A percentile compares a stretch with the other conserved stretches of the same genome.
Evolutionary conservation across 2,888 invertebrate species (phyloP).

Genomic region (Morpho deidamia): DNA sequence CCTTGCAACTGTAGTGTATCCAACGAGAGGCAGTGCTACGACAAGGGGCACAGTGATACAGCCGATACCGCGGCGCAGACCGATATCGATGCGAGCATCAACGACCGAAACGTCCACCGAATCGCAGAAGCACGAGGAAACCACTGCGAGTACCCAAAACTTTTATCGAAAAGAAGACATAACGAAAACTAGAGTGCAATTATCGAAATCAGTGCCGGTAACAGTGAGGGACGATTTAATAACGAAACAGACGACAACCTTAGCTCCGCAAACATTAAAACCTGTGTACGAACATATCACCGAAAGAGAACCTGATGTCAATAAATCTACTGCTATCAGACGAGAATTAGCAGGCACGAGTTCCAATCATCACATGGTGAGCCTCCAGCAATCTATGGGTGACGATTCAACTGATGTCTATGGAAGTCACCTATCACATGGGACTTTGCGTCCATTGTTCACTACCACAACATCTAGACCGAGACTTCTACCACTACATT

Average conservation of each 20-base stretch:
- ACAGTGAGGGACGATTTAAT: conserved; percentile 51
- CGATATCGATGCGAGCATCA: conserved; percentile 47
- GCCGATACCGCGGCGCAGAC: conserved; percentile 79
- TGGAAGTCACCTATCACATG: conserved; percentile 80
- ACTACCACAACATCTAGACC: conserved; percentile 81
- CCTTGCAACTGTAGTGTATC: conserved; percentile 66
- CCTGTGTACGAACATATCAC: conserved; percentile 73
- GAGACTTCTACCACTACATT: conserved; percentile 73
- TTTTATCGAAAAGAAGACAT: conserved; percentile 58
- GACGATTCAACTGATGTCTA: conserved; percentile 85
- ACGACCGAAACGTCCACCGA: conserved; percentile 46
- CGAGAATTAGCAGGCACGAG: conserved; percentile 80
- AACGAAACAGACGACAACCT: conserved; percentile 62
- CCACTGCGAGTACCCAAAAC: conserved; percentile 53
- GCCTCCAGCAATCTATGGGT: conserved; percentile 77
- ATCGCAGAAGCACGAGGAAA: conserved; percentile 45
- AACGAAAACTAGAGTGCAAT: conserved; percentile 48
- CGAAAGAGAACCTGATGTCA: conserved; percentile 58
- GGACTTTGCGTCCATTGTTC: conserved; percentile 82
- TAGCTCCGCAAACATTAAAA: conserved; percentile 60
- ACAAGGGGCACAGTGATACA: conserved; percentile 82
- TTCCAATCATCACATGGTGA: conserved; percentile 75
- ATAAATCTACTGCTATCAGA: conserved; percentile 79
- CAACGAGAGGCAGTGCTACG: conserved; percentile 74
- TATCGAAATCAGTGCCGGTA: conserved; percentile 53